phyloP scores from a whole-genome alignment of 2,888 invertebrate species.

The Pherbina coryleti region DNA sequence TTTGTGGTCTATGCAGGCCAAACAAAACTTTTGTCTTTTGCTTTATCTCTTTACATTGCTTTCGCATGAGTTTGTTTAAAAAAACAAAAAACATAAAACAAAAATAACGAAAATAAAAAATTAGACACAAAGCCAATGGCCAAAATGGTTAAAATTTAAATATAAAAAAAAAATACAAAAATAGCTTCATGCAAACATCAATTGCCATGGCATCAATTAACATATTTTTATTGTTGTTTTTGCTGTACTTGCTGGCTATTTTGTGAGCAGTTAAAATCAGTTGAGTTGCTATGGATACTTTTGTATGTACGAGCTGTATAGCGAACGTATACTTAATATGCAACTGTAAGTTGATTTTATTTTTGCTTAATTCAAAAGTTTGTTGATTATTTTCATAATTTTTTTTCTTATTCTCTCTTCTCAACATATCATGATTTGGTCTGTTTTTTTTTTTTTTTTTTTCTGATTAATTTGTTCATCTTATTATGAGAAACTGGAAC shows the following conservation, averaged over 20 bases:
- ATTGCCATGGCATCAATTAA: conserved; percentile 55
- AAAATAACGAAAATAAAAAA: no score
- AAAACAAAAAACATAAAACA: no score
- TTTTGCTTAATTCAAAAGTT: not conserved
- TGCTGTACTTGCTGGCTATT: not conserved
- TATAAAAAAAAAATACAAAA: not conserved
- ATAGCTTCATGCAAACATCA: not conserved
- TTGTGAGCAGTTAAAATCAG: not conserved
- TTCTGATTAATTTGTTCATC: conserved; percentile 48
- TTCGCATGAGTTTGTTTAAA: no score
- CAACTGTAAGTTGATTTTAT: not conserved
- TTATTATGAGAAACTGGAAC: conserved; percentile 57
- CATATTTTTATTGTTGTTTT: conserved; percentile 27
- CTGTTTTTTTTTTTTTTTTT: conserved; percentile 19
- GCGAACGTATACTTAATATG: not conserved
- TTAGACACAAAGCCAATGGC: no score
- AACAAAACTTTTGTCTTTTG: no score
- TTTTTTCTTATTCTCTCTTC: conserved; percentile 50
- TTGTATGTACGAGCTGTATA: not conserved
- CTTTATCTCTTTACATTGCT: no score
- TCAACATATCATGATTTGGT: conserved; percentile 46
- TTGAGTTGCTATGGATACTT: no score
- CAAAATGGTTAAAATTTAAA: no score
- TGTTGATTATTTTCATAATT: conserved; percentile 48
- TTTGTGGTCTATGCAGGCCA: no score